Conservation (phyloP, 2,113 vertebrate genomes). For the Zapornia atra region DNA sequence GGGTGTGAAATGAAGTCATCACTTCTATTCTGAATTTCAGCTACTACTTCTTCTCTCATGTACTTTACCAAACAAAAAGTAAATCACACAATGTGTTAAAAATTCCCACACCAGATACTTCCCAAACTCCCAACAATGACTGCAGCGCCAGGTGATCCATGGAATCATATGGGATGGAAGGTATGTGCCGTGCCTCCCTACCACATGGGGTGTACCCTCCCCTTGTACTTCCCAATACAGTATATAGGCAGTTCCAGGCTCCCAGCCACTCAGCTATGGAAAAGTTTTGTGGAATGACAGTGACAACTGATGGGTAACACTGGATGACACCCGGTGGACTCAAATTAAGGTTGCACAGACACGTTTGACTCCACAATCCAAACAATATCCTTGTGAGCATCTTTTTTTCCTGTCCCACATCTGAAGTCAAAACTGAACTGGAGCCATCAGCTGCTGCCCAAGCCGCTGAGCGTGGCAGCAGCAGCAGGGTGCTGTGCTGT, state of each 20-base stretch:
- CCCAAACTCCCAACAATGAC: neutral
- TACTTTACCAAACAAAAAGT: neutral
- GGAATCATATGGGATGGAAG: neutral
- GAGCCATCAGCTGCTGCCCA: neutral
- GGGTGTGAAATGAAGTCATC: neutral
- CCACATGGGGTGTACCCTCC: accelerated
- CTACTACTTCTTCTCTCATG: neutral
- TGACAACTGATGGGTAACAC: neutral
- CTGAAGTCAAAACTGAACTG: accelerated
- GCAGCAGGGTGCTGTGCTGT: neutral
- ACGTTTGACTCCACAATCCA: neutral
- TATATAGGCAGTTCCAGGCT: neutral
- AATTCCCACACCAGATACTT: neutral
- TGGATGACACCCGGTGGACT: neutral
- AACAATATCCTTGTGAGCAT: neutral
- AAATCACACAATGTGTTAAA: neutral
- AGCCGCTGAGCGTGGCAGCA: neutral
- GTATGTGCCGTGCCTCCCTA: accelerated
- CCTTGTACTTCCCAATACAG: neutral
- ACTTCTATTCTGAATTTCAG: constrained; percentile 6
- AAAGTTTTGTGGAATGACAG: neutral
- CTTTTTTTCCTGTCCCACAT: neutral
- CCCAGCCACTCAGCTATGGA: neutral
- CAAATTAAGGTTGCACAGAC: neutral
- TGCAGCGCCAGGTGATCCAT: neutral